These are phyloP conservation scores for Rhombomys opimus DNA, from an alignment of 2,113 vertebrate species.

Conservation along the genomic window DNA sequence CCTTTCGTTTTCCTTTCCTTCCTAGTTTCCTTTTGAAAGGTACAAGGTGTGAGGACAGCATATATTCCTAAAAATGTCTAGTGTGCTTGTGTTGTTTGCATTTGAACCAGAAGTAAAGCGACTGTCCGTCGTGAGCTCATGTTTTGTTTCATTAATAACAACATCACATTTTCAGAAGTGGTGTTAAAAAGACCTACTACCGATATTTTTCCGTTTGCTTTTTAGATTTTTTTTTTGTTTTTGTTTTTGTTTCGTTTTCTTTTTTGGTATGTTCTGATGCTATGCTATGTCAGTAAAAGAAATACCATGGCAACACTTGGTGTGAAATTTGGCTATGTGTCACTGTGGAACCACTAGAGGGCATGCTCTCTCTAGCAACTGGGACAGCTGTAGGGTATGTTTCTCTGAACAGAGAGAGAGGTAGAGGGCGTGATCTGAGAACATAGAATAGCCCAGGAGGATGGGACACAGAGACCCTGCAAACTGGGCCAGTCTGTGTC, in stretches of 20 bases:
- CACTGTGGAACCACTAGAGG: conserved; percentile 49
- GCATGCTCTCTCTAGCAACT: neutral
- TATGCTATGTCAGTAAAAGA: neutral
- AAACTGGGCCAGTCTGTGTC: neutral
- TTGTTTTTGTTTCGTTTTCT: neutral
- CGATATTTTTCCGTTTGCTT: neutral
- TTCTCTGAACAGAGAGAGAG: neutral
- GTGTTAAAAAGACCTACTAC: neutral
- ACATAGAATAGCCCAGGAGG: neutral
- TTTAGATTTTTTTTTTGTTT: conserved; percentile 34
- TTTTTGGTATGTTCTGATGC: neutral
- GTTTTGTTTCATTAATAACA: neutral
- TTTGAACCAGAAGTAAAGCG: conserved; percentile 16
- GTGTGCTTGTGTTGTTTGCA: neutral
- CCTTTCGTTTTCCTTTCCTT: too few relatives aligned
- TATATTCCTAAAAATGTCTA: neutral
- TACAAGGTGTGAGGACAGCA: neutral
- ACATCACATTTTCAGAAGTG: neutral
- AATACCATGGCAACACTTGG: neutral
- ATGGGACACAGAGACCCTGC: neutral
- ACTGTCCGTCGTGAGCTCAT: neutral
- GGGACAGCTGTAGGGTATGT: neutral
- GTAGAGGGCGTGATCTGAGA: too few relatives aligned
- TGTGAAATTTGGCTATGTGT: neutral
- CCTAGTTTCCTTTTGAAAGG: neutral